phyloP scores from a whole-genome alignment of 2,888 invertebrate genomes.

The Campoplex nolae region DNA sequence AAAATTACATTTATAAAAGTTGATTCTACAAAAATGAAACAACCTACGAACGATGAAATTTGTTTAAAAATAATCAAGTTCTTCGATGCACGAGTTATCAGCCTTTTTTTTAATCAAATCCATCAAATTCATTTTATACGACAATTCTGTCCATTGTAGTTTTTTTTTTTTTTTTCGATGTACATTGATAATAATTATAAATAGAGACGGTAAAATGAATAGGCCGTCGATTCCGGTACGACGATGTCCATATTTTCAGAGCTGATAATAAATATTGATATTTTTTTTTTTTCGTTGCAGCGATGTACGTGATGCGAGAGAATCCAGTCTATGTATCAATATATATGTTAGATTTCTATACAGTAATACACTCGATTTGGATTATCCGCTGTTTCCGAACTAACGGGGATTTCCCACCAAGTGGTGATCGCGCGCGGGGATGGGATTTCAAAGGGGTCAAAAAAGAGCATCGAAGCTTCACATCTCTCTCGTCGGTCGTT shows the following conservation, averaged over 20 bases:
- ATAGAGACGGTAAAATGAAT: background rate
- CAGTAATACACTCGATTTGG: constrained; percentile 17
- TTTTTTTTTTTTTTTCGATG: background rate
- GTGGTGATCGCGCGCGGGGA: background rate
- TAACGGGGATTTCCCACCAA: constrained; percentile 23
- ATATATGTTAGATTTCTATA: background rate
- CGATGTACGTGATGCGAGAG: background rate
- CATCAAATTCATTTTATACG: background rate
- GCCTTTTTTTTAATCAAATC: background rate
- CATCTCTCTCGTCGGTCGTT: background rate
- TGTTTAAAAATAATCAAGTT: background rate
- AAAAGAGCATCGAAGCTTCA: constrained; percentile 19
- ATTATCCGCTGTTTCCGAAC: constrained; percentile 38
- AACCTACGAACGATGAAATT: no score
- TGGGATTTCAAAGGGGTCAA: constrained; percentile 5
- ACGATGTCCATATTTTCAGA: background rate
- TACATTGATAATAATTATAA: no score
- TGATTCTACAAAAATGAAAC: no score
- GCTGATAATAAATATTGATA: background rate
- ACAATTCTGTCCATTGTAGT: background rate
- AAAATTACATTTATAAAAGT: no score
- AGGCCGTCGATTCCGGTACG: background rate
- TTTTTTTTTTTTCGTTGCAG: background rate
- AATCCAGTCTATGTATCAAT: background rate
- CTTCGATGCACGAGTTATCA: background rate